phyloP scores from a whole-genome alignment of 2,797 vertebrate genomes.

The Sebastes variabilis region DNA sequence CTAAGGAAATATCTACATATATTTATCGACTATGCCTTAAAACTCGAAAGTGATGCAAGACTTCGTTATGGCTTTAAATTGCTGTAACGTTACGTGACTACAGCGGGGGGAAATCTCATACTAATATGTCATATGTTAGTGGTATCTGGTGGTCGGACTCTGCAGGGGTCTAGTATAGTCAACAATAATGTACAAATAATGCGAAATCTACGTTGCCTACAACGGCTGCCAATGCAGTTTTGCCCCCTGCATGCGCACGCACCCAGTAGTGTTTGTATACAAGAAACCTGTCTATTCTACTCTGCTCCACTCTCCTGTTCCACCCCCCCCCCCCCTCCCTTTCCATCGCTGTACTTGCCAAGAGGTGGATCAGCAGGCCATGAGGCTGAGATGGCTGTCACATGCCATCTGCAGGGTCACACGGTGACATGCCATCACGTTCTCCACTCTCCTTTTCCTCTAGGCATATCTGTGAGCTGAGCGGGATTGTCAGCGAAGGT shows the following conservation, averaged over 20 bases:
- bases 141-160: too few relatives aligned
- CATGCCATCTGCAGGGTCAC: slow-evolving; percentile 66
- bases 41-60: too few relatives aligned
- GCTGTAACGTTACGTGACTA: too few relatives aligned
- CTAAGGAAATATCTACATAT: fast-evolving
- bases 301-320: slow-evolving; percentile 11
- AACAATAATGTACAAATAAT: too few relatives aligned
- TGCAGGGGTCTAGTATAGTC: too few relatives aligned
- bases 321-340: neutral
- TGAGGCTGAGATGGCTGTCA: slow-evolving; percentile 65
- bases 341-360: slow-evolving; percentile 35
- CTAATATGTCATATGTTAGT: fast-evolving
- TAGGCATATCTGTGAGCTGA: slow-evolving; percentile 29
- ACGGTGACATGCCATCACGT: slow-evolving; percentile 41
- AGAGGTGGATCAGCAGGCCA: slow-evolving; percentile 57
- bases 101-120: too few relatives aligned
- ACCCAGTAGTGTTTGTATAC: too few relatives aligned
- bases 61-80: too few relatives aligned
- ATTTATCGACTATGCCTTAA: too few relatives aligned
- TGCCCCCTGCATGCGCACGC: too few relatives aligned
- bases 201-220: too few relatives aligned
- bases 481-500: slow-evolving; percentile 36
- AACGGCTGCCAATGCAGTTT: too few relatives aligned
- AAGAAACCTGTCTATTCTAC: neutral
- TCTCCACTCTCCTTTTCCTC: slow-evolving; percentile 42